Percentiles rank a stretch among this genome's conserved stretches.
Conservation (phyloP, 1,140 invertebrate genomes). For the Drosophila murphyi region DNA sequence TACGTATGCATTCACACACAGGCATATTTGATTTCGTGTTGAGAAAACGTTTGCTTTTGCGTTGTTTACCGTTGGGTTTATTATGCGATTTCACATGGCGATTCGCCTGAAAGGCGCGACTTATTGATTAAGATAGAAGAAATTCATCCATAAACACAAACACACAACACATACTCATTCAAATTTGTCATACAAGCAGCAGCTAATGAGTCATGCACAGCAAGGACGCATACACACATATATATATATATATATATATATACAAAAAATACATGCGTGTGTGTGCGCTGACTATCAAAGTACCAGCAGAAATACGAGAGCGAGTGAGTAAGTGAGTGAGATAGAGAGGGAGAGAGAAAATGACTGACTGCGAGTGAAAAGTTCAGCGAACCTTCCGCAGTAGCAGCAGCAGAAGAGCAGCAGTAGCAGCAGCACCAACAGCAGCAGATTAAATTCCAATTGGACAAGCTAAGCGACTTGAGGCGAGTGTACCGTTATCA, state of each 20-base stretch:
- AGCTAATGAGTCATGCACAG: constrained; percentile 27
- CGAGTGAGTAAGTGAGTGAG: background rate
- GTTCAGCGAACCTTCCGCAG: constrained; percentile 71
- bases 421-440: constrained; percentile 15
- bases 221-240: constrained; percentile 30
- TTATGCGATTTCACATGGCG: constrained; percentile 55
- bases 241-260: background rate
- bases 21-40: constrained; percentile 31
- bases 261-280: background rate
- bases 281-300: constrained; percentile 13
- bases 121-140: constrained; percentile 39
- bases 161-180: constrained; percentile 14
- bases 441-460: constrained; percentile 74
- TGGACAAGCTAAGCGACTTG: constrained; percentile 46
- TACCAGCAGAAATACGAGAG: constrained; percentile 37
- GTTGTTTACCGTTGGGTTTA: constrained; percentile 55
- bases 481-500: constrained; percentile 51
- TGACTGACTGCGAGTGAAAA: constrained; percentile 30
- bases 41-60: constrained; percentile 40
- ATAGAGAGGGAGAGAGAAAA: background rate
- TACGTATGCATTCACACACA: constrained; percentile 3
- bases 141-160: constrained; percentile 12
- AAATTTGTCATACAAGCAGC: constrained; percentile 27
- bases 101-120: constrained; percentile 24
- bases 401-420: constrained; percentile 16